Evolutionary conservation across 2,888 invertebrate species (phyloP), one percentile per base, ranked within the genome.

Genomic region (Odontothrips loti): DNA sequence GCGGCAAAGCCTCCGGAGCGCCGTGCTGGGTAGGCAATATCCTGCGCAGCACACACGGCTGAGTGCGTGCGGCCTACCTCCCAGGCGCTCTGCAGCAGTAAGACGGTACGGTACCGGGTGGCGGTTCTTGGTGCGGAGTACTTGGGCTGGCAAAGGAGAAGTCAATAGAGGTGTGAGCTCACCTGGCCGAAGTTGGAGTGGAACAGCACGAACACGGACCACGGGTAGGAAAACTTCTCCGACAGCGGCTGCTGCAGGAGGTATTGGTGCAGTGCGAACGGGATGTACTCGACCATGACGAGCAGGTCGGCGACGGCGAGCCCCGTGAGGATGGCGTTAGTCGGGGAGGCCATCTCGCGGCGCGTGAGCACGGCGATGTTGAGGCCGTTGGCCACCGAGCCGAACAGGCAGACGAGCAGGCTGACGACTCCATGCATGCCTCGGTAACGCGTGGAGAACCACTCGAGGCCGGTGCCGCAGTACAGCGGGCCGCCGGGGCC

Each of bases 211-310:
- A 89, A 89, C 9, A 89, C 89, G 84, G 93, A 20, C 34, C 58
- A 68, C n/a, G 27, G 48, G 23, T 29, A 58, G 17, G 27, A 48
- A 27, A 34, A 80, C 23, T 80, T 79, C 75, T 79, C 68, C 29
- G 43, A 47, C 79, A 83, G 82, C 34, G 82, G 82, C 4, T 83
- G 81, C 80, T 48, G 84, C 51, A 84, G 91, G 82, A 95, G 90
- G 85, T 94, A 94, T 87, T 93, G 92, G 87, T 96, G 95, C 81
- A 94, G 90, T 2, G 94, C 93, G 87, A 95, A 97, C 0, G 97
- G 97, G 83, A 98, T 94, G 87, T 97, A 98, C 85, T 96, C 96
- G 85, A 97, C 90, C 93, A 98, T 97, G 23, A 97, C 97, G n/a
- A 96, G 90, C 51, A 98, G 90, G 87, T 98, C 98, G 23, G 97